A percentile compares a stretch with the other conserved stretches of the same genome.
These are phyloP conservation scores for Myotis yumanensis DNA, from an alignment of 2,113 vertebrate species.

Conservation along the genomic window DNA sequence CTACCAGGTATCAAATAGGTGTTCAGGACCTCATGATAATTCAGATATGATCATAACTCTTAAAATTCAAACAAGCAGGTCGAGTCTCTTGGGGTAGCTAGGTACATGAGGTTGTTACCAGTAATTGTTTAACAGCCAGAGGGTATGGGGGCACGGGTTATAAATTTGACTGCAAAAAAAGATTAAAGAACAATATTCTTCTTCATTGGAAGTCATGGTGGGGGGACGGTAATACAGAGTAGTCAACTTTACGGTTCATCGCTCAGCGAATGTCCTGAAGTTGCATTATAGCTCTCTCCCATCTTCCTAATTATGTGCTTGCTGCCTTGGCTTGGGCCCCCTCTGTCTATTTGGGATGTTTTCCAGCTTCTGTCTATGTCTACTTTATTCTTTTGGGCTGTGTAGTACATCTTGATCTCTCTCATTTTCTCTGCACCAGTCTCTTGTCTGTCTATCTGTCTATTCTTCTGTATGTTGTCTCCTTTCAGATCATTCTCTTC, in stretches of 20 bases:
- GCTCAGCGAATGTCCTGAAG: not conserved
- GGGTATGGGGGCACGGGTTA: not conserved
- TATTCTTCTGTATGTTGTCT: not conserved
- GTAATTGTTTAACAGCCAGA: not conserved
- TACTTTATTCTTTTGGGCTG: not conserved
- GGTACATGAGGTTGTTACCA: not conserved
- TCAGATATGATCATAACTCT: not conserved
- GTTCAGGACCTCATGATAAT: not conserved
- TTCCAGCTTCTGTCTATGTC: not conserved
- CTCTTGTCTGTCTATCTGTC: not conserved
- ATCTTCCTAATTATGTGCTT: not conserved
- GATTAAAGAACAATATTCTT: not conserved
- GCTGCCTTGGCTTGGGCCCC: not conserved
- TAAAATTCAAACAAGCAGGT: not conserved
- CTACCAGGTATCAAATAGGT: not conserved
- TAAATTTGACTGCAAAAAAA: not conserved
- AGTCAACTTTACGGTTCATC: too few species aligned
- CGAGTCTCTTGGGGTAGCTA: not conserved
- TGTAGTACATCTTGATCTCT: not conserved
- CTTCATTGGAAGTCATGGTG: not conserved
- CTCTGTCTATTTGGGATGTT: not conserved
- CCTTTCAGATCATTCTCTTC: not conserved
- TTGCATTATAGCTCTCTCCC: not conserved
- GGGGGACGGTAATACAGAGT: rapidly evolving
- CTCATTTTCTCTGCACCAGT: not conserved